These are phyloP conservation scores for Cerceris ruficornis DNA, from an alignment of 2,888 invertebrate species.

Conservation along the genomic window DNA sequence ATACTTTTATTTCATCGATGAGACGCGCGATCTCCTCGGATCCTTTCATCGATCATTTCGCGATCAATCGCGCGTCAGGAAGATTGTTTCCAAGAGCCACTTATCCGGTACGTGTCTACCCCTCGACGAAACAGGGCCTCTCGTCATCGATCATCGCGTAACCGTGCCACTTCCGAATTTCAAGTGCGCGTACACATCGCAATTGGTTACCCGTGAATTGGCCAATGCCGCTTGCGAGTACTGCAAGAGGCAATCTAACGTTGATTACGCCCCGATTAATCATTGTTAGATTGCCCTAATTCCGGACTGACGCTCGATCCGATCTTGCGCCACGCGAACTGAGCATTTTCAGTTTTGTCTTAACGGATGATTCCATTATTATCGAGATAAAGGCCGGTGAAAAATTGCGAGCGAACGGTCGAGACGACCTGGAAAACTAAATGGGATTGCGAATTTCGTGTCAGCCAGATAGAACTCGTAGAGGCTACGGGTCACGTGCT, in stretches of 20 bases:
- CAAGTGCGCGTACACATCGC: conserved; percentile 60
- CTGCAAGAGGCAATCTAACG: conserved; percentile 66
- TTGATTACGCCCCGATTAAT: conserved; percentile 67
- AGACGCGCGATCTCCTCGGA: conserved; percentile 33
- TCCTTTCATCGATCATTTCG: conserved; percentile 68
- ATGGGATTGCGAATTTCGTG: no score
- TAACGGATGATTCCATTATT: background rate
- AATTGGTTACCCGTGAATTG: conserved; percentile 67
- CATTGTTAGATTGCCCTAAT: conserved; percentile 61
- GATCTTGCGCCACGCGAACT: conserved; percentile 12
- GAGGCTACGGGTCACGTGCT: no score
- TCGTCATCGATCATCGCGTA: conserved; percentile 69
- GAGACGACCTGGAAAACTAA: no score
- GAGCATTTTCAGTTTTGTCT: conserved; percentile 32
- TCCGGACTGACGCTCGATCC: conserved; percentile 25
- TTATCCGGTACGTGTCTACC: conserved; percentile 56
- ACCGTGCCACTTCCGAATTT: conserved; percentile 64
- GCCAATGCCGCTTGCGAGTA: conserved; percentile 52
- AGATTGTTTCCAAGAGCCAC: conserved; percentile 65
- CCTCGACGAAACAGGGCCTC: conserved; percentile 53
- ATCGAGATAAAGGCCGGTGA: background rate
- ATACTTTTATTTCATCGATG: conserved; percentile 60
- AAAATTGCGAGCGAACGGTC: background rate
- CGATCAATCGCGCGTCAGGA: conserved; percentile 67
- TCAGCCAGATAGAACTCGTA: no score